These are phyloP conservation scores for Heterohyrax brucei DNA, from an alignment of 2,797 vertebrate species.

Conservation along the genomic window DNA sequence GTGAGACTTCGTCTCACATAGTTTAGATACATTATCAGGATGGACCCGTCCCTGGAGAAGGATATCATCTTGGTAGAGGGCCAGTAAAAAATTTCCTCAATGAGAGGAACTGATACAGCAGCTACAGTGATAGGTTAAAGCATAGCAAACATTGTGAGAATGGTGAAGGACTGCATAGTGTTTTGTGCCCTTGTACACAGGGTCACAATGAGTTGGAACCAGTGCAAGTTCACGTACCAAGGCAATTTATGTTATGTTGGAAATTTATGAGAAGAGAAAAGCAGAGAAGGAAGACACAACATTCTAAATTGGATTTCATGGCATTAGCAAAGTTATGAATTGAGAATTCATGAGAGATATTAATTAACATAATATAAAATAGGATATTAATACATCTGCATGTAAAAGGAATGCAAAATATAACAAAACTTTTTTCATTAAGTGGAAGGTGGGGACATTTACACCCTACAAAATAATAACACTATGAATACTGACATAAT, in stretches of 20 bases:
- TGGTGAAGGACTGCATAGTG: too few species aligned
- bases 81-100: too few species aligned
- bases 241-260: background rate
- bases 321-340: background rate
- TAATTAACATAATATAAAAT: background rate
- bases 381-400: background rate
- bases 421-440: background rate
- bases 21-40: too few species aligned
- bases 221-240: background rate
- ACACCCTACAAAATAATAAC: background rate
- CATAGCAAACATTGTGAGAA: too few species aligned
- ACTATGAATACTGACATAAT: background rate
- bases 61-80: too few species aligned
- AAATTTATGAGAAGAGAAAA: background rate
- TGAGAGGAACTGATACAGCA: too few species aligned
- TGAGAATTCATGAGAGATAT: background rate
- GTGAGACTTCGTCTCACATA: too few species aligned
- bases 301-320: background rate
- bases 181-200: background rate
- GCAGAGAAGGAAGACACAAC: background rate
- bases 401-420: background rate
- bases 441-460: too few species aligned
- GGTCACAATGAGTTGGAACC: background rate
- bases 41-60: too few species aligned
- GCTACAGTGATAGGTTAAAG: too few species aligned